A percentile compares a stretch with the other conserved stretches of the same genome.
Evolutionary conservation across 2,888 invertebrate genomes (phyloP).

Genomic region (Habroteleia sp.): DNA sequence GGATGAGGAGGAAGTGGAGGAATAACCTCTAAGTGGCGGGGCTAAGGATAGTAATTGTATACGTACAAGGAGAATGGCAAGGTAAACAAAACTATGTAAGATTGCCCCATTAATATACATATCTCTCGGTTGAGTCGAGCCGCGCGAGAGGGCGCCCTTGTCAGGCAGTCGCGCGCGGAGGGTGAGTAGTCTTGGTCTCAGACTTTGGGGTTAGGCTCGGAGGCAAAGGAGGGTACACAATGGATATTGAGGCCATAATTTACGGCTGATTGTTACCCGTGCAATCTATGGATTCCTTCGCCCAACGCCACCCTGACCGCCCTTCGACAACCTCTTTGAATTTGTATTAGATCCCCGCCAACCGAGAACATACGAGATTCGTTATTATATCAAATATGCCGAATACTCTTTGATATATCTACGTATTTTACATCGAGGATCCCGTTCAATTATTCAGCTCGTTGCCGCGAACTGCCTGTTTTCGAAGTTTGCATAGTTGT

Average conservation of each 20-base stretch:
- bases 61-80: conserved; percentile 80
- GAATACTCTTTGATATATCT: conserved; percentile 59
- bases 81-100: conserved; percentile 82
- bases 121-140: conserved; percentile 79
- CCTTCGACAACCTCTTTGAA: conserved; percentile 77
- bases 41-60: conserved; percentile 79
- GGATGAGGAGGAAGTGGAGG: conserved; percentile 19
- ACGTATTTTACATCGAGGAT: conserved; percentile 36
- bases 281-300: conserved; percentile 80
- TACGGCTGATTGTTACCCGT: conserved; percentile 81
- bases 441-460: conserved; percentile 38
- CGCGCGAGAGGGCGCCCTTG: conserved; percentile 68
- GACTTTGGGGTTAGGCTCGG: conserved; percentile 78
- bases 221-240: conserved; percentile 79
- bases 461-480: conserved; percentile 7
- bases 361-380: conserved; percentile 59
- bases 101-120: conserved; percentile 82
- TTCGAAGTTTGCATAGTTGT: conserved; percentile 16
- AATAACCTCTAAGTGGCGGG: conserved; percentile 63
- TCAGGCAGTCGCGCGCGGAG: conserved; percentile 62
- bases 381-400: conserved; percentile 60
- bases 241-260: conserved; percentile 82
- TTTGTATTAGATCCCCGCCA: conserved; percentile 73
- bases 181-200: conserved; percentile 80
- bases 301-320: conserved; percentile 67